A percentile compares a stretch with the other conserved stretches of the same genome.
Conservation (phyloP, 2,797 vertebrate genomes). For the Vireo griseus region DNA sequence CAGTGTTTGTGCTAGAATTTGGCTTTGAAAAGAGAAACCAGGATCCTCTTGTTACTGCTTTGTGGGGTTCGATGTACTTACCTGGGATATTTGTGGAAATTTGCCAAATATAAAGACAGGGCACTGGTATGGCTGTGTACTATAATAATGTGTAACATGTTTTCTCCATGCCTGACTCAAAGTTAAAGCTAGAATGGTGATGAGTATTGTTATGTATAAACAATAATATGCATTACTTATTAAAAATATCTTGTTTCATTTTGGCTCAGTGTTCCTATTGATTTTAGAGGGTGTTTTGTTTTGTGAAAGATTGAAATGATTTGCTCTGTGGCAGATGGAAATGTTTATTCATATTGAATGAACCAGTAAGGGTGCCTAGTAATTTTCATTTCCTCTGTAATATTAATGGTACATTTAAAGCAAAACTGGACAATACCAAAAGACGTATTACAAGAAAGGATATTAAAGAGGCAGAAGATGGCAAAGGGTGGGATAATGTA, state of each 20-base stretch:
- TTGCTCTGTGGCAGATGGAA: conserved; percentile 12
- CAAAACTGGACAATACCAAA: background rate
- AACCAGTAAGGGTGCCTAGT: background rate
- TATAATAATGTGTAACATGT: background rate
- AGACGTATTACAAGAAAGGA: background rate
- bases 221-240: background rate
- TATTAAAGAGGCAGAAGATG: background rate
- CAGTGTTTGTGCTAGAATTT: background rate
- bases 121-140: background rate
- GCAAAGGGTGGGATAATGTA: background rate
- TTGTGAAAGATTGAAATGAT: background rate
- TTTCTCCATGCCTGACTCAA: background rate
- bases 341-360: conserved; percentile 30
- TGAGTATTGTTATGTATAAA: background rate
- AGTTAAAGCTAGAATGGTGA: background rate
- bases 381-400: conserved; percentile 7
- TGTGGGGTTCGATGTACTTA: background rate
- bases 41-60: background rate
- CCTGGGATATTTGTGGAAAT: background rate
- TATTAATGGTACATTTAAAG: background rate
- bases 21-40: background rate
- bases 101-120: background rate
- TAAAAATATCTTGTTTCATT: background rate
- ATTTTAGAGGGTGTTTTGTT: conserved; percentile 7
- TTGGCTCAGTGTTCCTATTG: background rate